Percentiles rank a stretch among this genome's conserved stretches.
phyloP scores from a whole-genome alignment of 2,113 vertebrate genomes.

The Glaucomys volans region DNA sequence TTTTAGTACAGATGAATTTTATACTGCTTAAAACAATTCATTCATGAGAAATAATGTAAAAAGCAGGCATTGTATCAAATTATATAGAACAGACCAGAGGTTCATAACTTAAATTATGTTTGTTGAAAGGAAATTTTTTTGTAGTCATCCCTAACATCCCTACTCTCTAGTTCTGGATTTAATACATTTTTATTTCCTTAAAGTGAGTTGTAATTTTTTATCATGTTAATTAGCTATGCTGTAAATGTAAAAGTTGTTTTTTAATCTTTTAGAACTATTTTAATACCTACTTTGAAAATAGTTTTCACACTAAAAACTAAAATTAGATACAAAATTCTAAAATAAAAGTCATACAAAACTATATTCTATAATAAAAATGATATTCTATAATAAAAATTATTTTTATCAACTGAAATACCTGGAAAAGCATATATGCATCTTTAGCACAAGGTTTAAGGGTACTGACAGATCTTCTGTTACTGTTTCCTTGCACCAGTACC shows the following conservation, averaged over 20 bases:
- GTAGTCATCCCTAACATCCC: neutral
- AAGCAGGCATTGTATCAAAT: neutral
- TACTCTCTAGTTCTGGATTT: neutral
- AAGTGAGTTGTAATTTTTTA: neutral
- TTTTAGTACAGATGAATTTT: conserved; percentile 20
- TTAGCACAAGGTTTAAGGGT: conserved; percentile 98
- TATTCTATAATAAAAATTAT: conserved; percentile 10
- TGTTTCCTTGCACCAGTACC: conserved; percentile 93
- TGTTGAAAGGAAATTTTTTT: conserved; percentile 17
- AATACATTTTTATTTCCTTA: conserved; percentile 57
- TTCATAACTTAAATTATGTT: neutral
- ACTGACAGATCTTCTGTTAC: conserved; percentile 96
- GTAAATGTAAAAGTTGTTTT: neutral
- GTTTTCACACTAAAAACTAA: neutral
- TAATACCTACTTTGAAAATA: neutral
- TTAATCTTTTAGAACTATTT: conserved; percentile 43
- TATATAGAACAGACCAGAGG: neutral
- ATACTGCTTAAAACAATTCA: conserved; percentile 55
- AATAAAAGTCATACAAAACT: conserved; percentile 46
- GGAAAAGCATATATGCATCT: conserved; percentile 99
- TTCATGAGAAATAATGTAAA: neutral
- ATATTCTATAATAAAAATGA: neutral
- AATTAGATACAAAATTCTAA: conserved; percentile 14
- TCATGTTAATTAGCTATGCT: neutral
- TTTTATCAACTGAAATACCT: conserved; percentile 88